A percentile compares a stretch with the other conserved stretches of the same genome.
phyloP scores from a whole-genome alignment of 1,140 invertebrate genomes.

The Gerris buenoi region DNA sequence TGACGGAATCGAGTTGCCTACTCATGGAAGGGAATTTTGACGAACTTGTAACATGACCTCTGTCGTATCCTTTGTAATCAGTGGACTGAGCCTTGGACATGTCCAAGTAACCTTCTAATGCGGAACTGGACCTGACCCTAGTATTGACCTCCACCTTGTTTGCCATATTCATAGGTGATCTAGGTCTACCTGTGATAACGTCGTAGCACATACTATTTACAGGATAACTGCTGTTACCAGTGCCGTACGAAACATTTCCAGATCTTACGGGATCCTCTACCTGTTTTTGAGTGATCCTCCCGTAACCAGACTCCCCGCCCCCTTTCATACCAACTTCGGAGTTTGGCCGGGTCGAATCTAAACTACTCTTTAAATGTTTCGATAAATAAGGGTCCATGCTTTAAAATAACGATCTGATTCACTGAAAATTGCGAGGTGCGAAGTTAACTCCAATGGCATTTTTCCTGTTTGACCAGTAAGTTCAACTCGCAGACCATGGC shows the following conservation, averaged over 20 bases:
- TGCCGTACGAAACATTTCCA: background rate
- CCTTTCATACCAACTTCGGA: background rate
- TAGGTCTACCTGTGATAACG: background rate
- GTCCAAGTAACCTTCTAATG: slow-evolving; percentile 38
- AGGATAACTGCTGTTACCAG: background rate
- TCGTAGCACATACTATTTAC: background rate
- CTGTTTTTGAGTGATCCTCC: slow-evolving; percentile 13
- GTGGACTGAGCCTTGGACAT: slow-evolving; percentile 23
- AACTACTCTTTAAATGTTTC: background rate
- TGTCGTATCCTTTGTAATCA: slow-evolving; percentile 47
- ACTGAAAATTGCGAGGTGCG: no score
- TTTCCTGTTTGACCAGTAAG: no score
- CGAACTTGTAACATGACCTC: slow-evolving; percentile 47
- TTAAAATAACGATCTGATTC: background rate
- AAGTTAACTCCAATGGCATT: no score
- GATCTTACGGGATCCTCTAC: background rate
- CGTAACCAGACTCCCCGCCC: slow-evolving; percentile 11
- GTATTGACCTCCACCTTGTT: background rate
- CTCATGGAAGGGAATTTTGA: slow-evolving; percentile 62
- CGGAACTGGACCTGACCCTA: slow-evolving; percentile 28
- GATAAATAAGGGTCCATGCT: slow-evolving; percentile 8
- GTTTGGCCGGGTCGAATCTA: background rate
- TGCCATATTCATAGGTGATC: background rate
- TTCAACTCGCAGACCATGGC: no score
- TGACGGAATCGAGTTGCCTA: slow-evolving; percentile 40